Conservation (phyloP, 2,888 invertebrate genomes). For the Rhopalosiphum nymphaeae region DNA sequence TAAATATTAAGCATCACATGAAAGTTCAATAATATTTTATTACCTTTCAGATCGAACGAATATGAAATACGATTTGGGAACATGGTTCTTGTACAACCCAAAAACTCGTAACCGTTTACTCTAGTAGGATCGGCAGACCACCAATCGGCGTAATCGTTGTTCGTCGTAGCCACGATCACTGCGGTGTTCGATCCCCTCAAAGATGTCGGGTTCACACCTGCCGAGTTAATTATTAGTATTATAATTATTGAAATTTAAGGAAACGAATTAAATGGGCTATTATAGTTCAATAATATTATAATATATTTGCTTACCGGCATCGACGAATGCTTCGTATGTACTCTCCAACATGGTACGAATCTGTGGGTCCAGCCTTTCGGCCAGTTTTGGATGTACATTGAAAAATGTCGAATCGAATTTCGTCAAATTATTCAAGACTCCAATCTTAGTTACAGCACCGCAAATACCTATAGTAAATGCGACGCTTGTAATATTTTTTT, state of each 20-base stretch:
- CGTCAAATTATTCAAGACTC: neutral
- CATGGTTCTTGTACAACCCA: slow-evolving; percentile 66
- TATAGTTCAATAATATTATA: neutral
- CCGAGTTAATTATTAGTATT: neutral
- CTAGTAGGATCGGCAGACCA: slow-evolving; percentile 66
- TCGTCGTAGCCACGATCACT: slow-evolving; percentile 72
- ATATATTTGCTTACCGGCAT: slow-evolving; percentile 70
- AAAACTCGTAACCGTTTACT: slow-evolving; percentile 66
- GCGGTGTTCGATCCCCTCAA: slow-evolving; percentile 74
- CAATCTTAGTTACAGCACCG: slow-evolving; percentile 46
- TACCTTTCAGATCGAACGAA: slow-evolving; percentile 66
- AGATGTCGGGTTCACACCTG: slow-evolving; percentile 71
- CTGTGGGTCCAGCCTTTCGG: slow-evolving; percentile 71
- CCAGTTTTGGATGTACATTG: slow-evolving; percentile 69
- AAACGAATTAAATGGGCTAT: neutral
- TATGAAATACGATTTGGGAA: slow-evolving; percentile 66
- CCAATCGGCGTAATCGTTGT: slow-evolving; percentile 66
- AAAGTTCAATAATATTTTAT: neutral
- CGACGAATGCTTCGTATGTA: slow-evolving; percentile 72
- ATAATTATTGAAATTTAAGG: neutral
- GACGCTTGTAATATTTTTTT: neutral
- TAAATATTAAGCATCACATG: neutral
- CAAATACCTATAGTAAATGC: neutral
- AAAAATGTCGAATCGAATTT: slow-evolving; percentile 70
- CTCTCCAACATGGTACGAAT: slow-evolving; percentile 73